A percentile compares a stretch with the other conserved stretches of the same genome.
These are phyloP conservation scores for Meiosimyza platycephala DNA, from an alignment of 2,888 invertebrate species.

Conservation along the genomic window DNA sequence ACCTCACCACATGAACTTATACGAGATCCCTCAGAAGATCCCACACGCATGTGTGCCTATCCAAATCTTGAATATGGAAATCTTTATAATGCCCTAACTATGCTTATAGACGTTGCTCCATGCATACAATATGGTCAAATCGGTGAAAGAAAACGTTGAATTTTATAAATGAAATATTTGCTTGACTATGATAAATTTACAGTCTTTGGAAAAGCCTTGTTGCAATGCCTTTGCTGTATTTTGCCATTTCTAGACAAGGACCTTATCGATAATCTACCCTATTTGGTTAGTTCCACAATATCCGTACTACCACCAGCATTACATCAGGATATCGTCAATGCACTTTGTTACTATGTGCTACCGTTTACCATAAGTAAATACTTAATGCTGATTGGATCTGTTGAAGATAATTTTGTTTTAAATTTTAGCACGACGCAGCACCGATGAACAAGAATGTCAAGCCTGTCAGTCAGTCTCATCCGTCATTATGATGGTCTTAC, in stretches of 20 bases:
- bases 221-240: slow-evolving; percentile 94
- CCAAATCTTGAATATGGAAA: slow-evolving; percentile 98
- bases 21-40: slow-evolving; percentile 86
- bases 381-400: no score
- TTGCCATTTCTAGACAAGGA: slow-evolving; percentile 97
- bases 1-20: slow-evolving; percentile 93
- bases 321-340: slow-evolving; percentile 94
- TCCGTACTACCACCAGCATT: slow-evolving; percentile 89
- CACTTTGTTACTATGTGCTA: slow-evolving; percentile 93
- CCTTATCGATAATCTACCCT: slow-evolving; percentile 94
- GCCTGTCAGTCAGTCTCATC: slow-evolving; percentile 90
- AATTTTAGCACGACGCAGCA: slow-evolving; percentile 74
- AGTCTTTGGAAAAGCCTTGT: slow-evolving; percentile 93
- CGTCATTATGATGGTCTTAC: slow-evolving; percentile 97
- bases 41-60: slow-evolving; percentile 88
- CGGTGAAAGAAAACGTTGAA: slow-evolving; percentile 68
- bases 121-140: slow-evolving; percentile 89
- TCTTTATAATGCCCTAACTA: slow-evolving; percentile 87
- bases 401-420: not conserved
- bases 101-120: slow-evolving; percentile 89
- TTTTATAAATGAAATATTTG: not conserved
- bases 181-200: slow-evolving; percentile 33
- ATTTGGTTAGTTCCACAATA: slow-evolving; percentile 92
- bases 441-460: slow-evolving; percentile 80
- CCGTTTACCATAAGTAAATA: slow-evolving; percentile 92